phyloP scores from a whole-genome alignment of 30 jellyfish, hydroid and myxozoan genomes.

The Aurelia coerulea region DNA sequence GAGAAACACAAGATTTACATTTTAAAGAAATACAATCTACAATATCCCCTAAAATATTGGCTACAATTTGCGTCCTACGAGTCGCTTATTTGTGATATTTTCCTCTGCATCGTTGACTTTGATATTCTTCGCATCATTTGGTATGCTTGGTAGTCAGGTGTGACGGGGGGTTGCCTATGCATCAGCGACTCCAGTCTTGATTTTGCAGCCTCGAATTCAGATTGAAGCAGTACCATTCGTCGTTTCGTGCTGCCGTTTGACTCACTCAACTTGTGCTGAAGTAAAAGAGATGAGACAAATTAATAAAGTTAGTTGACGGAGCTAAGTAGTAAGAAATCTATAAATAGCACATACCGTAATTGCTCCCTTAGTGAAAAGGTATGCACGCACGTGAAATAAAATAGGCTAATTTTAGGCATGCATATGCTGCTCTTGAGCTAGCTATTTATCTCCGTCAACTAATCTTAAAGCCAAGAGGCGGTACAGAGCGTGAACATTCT shows the following conservation, averaged over 20 bases:
- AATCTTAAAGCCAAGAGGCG: no score
- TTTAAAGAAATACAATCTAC: no score
- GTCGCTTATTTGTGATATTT: conserved; percentile 42
- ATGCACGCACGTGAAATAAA: no score
- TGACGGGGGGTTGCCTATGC: conserved; percentile 51
- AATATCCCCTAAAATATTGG: no score
- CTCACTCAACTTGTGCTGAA: conserved; percentile 67
- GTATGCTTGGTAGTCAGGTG: conserved; percentile 83
- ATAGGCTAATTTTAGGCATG: no score
- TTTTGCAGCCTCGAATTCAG: conserved; percentile 76
- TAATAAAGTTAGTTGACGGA: neutral
- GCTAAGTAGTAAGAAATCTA: neutral
- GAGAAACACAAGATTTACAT: no score
- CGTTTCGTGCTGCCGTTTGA: conserved; percentile 59
- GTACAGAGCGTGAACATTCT: no score
- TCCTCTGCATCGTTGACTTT: conserved; percentile 53
- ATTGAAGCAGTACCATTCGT: conserved; percentile 62
- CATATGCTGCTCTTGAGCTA: no score
- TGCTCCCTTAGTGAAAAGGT: no score
- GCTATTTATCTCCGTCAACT: no score
- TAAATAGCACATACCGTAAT: no score
- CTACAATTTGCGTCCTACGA: neutral
- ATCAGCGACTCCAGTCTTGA: conserved; percentile 67
- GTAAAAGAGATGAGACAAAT: neutral
- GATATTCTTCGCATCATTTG: conserved; percentile 78